A percentile compares a stretch with the other conserved stretches of the same genome.
Evolutionary conservation across 1,140 invertebrate genomes (phyloP).

Genomic region (Diorhabda elongata): DNA sequence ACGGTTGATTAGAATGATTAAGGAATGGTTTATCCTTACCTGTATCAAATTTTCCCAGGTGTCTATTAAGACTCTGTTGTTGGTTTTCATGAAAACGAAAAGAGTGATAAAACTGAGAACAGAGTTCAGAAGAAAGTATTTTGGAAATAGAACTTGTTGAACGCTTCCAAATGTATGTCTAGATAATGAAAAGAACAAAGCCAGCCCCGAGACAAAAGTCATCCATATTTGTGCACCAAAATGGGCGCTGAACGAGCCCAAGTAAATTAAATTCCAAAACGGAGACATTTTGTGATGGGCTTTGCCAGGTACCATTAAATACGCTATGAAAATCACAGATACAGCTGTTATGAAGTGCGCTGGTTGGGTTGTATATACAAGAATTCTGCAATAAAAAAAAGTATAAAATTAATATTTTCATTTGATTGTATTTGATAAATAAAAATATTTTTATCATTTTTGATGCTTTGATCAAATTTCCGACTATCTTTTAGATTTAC

Average conservation of each 20-base stretch:
- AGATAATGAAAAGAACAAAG: conserved; percentile 75
- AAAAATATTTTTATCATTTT: not conserved
- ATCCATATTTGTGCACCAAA: conserved; percentile 84
- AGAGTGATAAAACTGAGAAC: conserved; percentile 68
- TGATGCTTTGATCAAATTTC: not conserved
- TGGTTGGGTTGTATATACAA: conserved; percentile 67
- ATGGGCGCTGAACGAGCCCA: conserved; percentile 69
- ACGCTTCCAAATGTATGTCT: conserved; percentile 78
- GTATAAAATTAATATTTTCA: not conserved
- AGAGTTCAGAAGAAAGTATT: conserved; percentile 76
- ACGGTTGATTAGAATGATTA: too few species aligned
- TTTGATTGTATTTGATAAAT: not conserved
- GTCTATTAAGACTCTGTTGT: conserved; percentile 31
- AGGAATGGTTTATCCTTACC: conserved; percentile 25
- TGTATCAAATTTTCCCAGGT: conserved; percentile 34
- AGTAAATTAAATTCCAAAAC: conserved; percentile 59
- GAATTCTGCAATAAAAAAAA: conserved; percentile 55
- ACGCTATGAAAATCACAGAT: conserved; percentile 60
- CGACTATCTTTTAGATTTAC: not conserved
- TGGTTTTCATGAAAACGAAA: conserved; percentile 45
- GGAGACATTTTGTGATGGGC: conserved; percentile 47
- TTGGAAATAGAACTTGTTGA: conserved; percentile 79
- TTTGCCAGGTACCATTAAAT: conserved; percentile 53
- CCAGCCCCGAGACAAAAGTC: conserved; percentile 80
- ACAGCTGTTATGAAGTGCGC: conserved; percentile 66